phyloP scores from a whole-genome alignment of 2,113 vertebrate species.

The Scomber colias region DNA sequence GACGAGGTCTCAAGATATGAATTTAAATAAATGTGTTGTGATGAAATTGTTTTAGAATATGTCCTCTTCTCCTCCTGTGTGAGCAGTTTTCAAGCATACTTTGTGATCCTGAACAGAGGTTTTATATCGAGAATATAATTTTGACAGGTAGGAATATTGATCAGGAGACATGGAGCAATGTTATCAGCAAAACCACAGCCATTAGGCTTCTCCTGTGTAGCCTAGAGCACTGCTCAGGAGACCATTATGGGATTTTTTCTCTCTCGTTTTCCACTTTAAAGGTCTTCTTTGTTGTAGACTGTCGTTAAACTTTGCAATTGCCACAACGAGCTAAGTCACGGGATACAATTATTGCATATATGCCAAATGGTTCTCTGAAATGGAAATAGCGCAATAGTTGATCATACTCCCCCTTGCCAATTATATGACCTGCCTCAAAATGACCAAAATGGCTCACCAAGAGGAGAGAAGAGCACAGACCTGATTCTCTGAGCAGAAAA shows the following conservation, averaged over 20 bases:
- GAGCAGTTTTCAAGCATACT: slow-evolving; percentile 11
- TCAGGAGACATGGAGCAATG: slow-evolving; percentile 14
- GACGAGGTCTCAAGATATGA: slow-evolving; percentile 15
- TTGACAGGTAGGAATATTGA: slow-evolving; percentile 40
- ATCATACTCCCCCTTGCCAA: not conserved
- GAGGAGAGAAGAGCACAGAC: not conserved
- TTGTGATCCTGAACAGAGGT: slow-evolving; percentile 35
- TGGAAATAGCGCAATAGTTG: not conserved
- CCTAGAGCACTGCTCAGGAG: slow-evolving; percentile 22
- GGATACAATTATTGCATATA: too few species aligned
- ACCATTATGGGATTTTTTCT: not conserved
- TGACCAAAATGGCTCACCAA: too few species aligned
- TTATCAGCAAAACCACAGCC: slow-evolving; percentile 26
- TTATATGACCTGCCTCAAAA: not conserved
- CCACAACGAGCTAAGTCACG: not conserved
- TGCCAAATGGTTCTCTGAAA: too few species aligned
- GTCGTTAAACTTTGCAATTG: not conserved
- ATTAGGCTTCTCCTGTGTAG: slow-evolving; percentile 11
- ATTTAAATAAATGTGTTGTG: slow-evolving; percentile 15
- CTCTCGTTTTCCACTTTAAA: not conserved
- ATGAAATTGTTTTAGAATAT: slow-evolving; percentile 23
- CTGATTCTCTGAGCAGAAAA: not conserved
- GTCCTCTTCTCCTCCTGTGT: not conserved
- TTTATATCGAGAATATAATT: slow-evolving; percentile 40
- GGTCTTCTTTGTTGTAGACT: not conserved